A percentile compares a stretch with the other conserved stretches of the same genome.
These are phyloP conservation scores for Loriculus beryllinus DNA, from an alignment of 2,797 vertebrate species.

Conservation along the genomic window DNA sequence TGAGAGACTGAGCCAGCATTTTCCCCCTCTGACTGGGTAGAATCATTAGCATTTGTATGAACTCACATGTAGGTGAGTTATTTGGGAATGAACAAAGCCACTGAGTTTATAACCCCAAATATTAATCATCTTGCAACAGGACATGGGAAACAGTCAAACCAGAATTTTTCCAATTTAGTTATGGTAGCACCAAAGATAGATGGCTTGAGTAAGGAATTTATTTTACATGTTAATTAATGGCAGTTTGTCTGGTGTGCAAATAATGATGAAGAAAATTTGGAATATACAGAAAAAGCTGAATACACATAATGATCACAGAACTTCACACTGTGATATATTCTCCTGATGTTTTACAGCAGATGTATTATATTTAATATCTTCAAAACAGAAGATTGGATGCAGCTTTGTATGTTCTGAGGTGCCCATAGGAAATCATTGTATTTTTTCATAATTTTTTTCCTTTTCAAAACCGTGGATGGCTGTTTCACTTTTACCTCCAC, in stretches of 20 bases:
- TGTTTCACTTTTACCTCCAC: not conserved
- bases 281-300: constrained; percentile 48
- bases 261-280: constrained; percentile 48
- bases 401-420: not conserved
- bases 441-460: constrained; percentile 34
- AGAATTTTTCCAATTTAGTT: not conserved
- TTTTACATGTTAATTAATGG: not conserved
- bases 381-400: constrained; percentile 58
- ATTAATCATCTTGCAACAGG: not conserved
- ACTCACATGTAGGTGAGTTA: not conserved
- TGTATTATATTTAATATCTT: constrained; percentile 70
- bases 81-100: not conserved
- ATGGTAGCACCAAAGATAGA: not conserved
- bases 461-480: not conserved
- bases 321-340: constrained; percentile 64
- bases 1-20: not conserved
- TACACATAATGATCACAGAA: constrained; percentile 44
- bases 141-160: not conserved
- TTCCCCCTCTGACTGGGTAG: not conserved
- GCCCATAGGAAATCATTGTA: constrained; percentile 35
- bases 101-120: not conserved
- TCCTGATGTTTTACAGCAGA: constrained; percentile 55
- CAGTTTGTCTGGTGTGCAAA: constrained; percentile 6
- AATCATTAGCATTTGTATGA: not conserved
- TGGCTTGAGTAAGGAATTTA: not conserved